Evolutionary conservation across 2,888 invertebrate species (phyloP), one percentile per base, ranked within the genome.

Genomic region (Andrena dorsata): DNA sequence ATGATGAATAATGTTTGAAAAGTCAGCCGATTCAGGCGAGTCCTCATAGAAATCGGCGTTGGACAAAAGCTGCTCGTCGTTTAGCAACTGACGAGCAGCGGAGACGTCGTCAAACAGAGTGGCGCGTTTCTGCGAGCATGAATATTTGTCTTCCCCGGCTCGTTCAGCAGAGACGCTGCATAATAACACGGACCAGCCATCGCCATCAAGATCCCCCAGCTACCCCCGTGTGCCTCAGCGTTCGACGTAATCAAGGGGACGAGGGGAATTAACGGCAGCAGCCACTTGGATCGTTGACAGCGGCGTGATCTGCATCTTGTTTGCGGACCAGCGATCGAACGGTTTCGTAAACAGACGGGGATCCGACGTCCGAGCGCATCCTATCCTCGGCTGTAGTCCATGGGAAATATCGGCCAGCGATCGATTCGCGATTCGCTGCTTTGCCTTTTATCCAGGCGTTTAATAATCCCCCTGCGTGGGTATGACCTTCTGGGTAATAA

Each of bases 261-360:
- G 74, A 26, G 49, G 53, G 28, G 85, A 78, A 78, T 79, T 83
- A 87, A 72, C 82, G 61, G 73, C 68, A 61, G 61, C 47, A 47
- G 60, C 35, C 71, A 64, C 30, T 81, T 61, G 28, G 85, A 32
- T 70, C 76, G 82, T 74, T 75, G 80, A 82, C 80, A 74, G 32
- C 66, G 53, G 51, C 78, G 35, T 56, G 85, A 86, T 86, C 80
- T 78, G 72, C 85, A 83, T 87, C 87, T 83, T 86, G 86, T 87
- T 86, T 87, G 85, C 76, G 72, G 73, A 87, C 68, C 64, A 71
- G 32, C 72, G 80, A 86, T 87, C 86, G 85, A 86, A 83, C 80
- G 56, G 85, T 68, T 82, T 60, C 47, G 78, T 74, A 87, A 77
- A 86, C 84, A 84, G 51, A 51, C 35, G 66, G 76, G 83, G 78